A percentile compares a stretch with the other conserved stretches of the same genome.
Conservation (phyloP, 1,140 invertebrate genomes). For the Listronotus oregonensis region DNA sequence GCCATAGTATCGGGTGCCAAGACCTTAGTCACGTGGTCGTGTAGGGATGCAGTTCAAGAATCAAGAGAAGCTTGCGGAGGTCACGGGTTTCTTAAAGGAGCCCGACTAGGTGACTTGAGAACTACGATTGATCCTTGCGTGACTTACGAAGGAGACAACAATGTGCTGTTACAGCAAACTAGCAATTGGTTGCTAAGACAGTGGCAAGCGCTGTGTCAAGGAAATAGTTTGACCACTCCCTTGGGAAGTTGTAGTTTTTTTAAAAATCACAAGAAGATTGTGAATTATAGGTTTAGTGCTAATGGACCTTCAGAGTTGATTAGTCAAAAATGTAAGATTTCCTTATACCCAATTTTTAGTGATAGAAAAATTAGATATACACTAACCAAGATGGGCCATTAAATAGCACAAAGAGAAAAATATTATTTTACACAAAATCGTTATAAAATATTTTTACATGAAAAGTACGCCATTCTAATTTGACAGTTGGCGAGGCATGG, state of each 20-base stretch:
- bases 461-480: too few species aligned
- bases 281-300: slow-evolving; percentile 59
- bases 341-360: too few species aligned
- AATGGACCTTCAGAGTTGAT: slow-evolving; percentile 57
- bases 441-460: too few species aligned
- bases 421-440: too few species aligned
- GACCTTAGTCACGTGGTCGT: slow-evolving; percentile 84
- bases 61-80: slow-evolving; percentile 90
- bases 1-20: slow-evolving; percentile 87
- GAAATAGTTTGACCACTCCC: slow-evolving; percentile 61
- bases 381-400: too few species aligned
- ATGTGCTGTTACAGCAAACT: slow-evolving; percentile 91
- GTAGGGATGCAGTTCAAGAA: slow-evolving; percentile 85
- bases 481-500: too few species aligned
- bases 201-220: slow-evolving; percentile 60
- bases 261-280: slow-evolving; percentile 58
- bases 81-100: slow-evolving; percentile 77
- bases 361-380: too few species aligned
- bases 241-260: slow-evolving; percentile 69
- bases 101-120: slow-evolving; percentile 79
- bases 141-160: slow-evolving; percentile 97
- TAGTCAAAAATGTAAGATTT: slow-evolving; percentile 62
- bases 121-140: slow-evolving; percentile 89
- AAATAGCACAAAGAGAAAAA: too few species aligned
- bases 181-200: slow-evolving; percentile 86